phyloP scores from a whole-genome alignment of 2,888 invertebrate genomes.

The Campaea margaritaria region DNA sequence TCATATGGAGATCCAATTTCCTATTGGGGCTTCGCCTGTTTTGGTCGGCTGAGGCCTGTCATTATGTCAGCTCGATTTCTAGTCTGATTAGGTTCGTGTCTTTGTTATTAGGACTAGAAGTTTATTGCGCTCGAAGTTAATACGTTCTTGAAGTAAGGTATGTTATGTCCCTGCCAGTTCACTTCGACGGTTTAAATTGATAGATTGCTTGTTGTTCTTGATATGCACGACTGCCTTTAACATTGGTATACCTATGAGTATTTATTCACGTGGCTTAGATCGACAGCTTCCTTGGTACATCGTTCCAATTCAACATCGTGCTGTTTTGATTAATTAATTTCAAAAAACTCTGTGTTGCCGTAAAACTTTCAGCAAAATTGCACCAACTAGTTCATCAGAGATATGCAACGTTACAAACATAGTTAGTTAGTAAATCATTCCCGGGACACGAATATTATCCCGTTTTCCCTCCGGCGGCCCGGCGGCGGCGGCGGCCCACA shows the following conservation, averaged over 20 bases:
- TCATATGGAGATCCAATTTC: conserved; percentile 55
- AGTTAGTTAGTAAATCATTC: neutral
- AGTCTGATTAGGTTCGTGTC: conserved; percentile 9
- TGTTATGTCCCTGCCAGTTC: no score
- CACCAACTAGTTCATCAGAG: neutral
- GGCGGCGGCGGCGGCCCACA: conserved; percentile 14
- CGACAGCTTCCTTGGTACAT: no score
- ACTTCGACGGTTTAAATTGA: no score
- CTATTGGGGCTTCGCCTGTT: conserved; percentile 38
- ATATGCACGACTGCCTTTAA: no score
- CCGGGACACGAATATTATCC: neutral
- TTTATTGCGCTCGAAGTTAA: neutral
- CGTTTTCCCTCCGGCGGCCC: conserved; percentile 1
- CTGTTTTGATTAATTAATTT: no score
- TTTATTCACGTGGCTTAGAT: no score
- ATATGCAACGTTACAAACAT: neutral
- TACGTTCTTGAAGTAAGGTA: no score
- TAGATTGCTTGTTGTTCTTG: no score
- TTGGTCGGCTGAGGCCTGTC: conserved; percentile 30
- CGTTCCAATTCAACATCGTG: no score
- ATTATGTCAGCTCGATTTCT: conserved; percentile 6
- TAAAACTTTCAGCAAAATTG: no score
- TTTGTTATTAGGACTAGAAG: conserved; percentile 3
- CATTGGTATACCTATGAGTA: no score
- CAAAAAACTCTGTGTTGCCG: neutral